These are phyloP conservation scores for Phenacoccus solenopsis DNA, from an alignment of 1,140 invertebrate species.

Conservation along the genomic window DNA sequence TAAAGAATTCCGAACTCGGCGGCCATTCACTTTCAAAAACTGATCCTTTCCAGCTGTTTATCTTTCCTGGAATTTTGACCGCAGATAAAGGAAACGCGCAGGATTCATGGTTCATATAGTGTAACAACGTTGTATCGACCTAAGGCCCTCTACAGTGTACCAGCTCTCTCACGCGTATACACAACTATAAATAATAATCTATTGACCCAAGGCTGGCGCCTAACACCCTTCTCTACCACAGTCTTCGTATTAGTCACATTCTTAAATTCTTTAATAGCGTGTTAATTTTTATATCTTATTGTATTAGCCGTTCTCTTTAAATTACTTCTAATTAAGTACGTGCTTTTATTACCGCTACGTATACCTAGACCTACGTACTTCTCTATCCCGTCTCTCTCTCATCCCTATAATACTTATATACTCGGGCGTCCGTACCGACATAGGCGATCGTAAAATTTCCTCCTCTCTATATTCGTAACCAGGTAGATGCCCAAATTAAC, in stretches of 20 bases:
- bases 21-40: not conserved
- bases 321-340: not conserved
- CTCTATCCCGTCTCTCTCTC: too few relatives aligned
- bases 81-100: not conserved
- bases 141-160: too few relatives aligned
- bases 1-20: not conserved
- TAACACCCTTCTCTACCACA: not conserved
- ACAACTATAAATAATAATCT: constrained; percentile 4
- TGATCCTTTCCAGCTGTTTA: constrained; percentile 1
- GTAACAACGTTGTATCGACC: not conserved
- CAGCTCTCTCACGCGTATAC: not conserved
- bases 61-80: not conserved
- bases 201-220: not conserved
- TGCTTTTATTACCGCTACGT: not conserved
- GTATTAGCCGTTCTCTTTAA: not conserved
- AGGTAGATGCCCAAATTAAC: too few relatives aligned
- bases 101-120: not conserved
- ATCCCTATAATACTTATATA: too few relatives aligned
- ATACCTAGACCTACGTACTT: too few relatives aligned
- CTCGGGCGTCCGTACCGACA: too few relatives aligned
- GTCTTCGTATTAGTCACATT: not conserved
- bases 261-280: not conserved
- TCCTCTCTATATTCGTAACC: too few relatives aligned
- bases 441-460: too few relatives aligned
- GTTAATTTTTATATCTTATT: not conserved